Conservation (phyloP, 2,113 vertebrate species). For the Nothoprocta perdicaria region DNA sequence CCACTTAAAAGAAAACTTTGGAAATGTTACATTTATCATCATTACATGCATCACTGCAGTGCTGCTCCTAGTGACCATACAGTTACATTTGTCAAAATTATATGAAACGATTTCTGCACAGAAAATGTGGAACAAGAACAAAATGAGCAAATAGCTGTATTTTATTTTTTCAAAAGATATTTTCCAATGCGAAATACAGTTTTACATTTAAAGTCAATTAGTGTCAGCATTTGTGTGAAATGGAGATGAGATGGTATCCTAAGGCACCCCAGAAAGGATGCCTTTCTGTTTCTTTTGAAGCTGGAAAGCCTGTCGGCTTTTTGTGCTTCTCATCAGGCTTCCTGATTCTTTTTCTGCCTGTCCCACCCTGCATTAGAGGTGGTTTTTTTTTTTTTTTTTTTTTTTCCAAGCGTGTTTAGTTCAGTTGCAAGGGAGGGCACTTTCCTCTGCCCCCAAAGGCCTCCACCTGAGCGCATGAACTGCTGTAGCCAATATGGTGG, state of each 20-base stretch:
- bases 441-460: neutral
- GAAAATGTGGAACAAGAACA: neutral
- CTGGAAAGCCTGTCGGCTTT: neutral
- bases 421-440: neutral
- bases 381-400: neutral
- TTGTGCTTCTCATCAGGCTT: neutral
- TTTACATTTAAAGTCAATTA: neutral
- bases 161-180: neutral
- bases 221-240: no score
- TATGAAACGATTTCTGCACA: no score
- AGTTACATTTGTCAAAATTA: no score
- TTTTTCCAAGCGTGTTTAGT: neutral
- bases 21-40: neutral
- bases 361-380: neutral
- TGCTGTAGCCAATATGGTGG: neutral
- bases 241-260: neutral
- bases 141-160: neutral
- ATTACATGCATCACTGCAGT: neutral
- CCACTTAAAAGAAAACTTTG: neutral
- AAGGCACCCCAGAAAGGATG: neutral
- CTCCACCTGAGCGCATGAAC: neutral
- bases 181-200: neutral
- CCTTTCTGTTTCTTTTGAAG: neutral
- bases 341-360: neutral
- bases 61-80: no score